Evolutionary conservation across 2,888 invertebrate genomes (phyloP).

Genomic region (Erynnis tages): DNA sequence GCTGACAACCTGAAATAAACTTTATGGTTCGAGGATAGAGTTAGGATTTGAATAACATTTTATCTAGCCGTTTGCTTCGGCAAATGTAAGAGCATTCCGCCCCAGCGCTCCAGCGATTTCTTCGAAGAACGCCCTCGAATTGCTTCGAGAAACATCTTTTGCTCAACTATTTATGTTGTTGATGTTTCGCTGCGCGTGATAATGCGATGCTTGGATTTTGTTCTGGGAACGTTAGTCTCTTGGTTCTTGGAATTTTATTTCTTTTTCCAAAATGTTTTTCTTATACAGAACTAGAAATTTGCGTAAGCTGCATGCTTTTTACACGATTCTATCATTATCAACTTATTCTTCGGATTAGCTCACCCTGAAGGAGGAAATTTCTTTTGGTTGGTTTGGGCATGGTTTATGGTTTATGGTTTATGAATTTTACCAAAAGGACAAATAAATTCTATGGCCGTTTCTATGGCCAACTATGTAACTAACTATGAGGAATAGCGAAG

Average conservation of each 20-base stretch:
- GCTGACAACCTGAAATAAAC: background rate
- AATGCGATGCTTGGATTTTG: conserved; percentile 5
- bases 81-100: conserved; percentile 23
- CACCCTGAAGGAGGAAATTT: no score
- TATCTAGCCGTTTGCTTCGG: conserved; percentile 7
- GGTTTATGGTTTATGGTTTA: no score
- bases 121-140: conserved; percentile 15
- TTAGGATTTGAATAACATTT: background rate
- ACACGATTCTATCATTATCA: no score
- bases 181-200: conserved; percentile 8
- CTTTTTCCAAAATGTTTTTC: background rate
- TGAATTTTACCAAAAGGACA: no score
- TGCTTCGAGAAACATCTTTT: conserved; percentile 19
- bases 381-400: no score
- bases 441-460: no score
- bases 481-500: no score
- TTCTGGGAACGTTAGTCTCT: background rate
- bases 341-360: no score
- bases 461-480: no score
- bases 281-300: no score
- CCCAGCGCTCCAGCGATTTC: conserved; percentile 21
- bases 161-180: conserved; percentile 20
- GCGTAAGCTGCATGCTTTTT: no score
- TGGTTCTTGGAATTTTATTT: background rate
- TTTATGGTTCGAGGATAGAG: conserved; percentile 1